phyloP scores from a whole-genome alignment of 2,797 vertebrate genomes.

The Nothura maculosa region DNA sequence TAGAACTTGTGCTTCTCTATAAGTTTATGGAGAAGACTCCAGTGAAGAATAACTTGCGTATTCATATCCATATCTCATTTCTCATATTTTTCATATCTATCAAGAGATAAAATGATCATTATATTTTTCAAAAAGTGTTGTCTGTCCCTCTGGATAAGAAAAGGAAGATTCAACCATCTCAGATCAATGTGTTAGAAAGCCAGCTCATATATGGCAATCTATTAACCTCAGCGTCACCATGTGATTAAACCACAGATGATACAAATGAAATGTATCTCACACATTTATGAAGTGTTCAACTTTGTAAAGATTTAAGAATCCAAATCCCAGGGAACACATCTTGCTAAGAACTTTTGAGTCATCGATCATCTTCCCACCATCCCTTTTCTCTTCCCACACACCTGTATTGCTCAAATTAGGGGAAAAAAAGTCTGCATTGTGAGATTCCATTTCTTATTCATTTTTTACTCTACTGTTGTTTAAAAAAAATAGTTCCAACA shows the following conservation, averaged over 20 bases:
- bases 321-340: constrained; percentile 32
- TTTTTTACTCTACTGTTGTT: neutral
- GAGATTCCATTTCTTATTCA: constrained; percentile 3
- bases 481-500: neutral
- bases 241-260: constrained; percentile 51
- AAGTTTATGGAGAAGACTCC: neutral
- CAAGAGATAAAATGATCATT: neutral
- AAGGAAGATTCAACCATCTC: neutral
- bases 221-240: constrained; percentile 42
- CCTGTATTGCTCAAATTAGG: constrained; percentile 47
- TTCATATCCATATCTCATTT: neutral
- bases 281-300: constrained; percentile 21
- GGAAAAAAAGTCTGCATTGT: constrained; percentile 30
- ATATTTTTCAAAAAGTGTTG: constrained; percentile 1
- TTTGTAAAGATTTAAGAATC: constrained; percentile 34
- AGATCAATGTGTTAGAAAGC: constrained; percentile 22
- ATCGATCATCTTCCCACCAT: constrained; percentile 70
- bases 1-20: neutral
- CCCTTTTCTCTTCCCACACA: constrained; percentile 53
- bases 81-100: too few species aligned
- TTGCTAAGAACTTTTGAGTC: constrained; percentile 68
- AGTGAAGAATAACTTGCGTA: neutral
- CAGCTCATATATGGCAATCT: constrained; percentile 51
- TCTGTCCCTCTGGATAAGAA: neutral
- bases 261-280: constrained; percentile 8